A percentile compares a stretch with the other conserved stretches of the same genome.
Evolutionary conservation across 2,797 vertebrate species (phyloP).

Genomic region (Crypturellus tataupa): DNA sequence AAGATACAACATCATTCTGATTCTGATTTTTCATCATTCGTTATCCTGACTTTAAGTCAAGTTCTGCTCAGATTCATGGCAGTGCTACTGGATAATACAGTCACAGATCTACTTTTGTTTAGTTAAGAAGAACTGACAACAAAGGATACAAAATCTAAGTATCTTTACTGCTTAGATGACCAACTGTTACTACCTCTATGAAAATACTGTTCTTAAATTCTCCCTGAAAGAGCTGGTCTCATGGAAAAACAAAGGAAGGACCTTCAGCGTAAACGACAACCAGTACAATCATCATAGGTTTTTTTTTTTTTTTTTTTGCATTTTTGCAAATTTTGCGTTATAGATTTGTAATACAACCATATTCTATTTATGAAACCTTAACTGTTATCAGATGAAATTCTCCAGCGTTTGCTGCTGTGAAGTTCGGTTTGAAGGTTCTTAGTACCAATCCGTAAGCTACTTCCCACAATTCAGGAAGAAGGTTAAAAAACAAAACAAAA

Average conservation of each 20-base stretch:
- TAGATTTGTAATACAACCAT: not conserved
- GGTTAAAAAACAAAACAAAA: not conserved
- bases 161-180: not conserved
- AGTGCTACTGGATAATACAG: not conserved
- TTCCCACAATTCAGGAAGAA: not conserved
- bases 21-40: not conserved
- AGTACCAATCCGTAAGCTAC: not conserved
- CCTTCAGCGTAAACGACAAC: not conserved
- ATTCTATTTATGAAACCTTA: not conserved
- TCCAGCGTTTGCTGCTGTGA: not conserved
- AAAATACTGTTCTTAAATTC: not conserved
- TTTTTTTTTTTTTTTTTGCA: not conserved
- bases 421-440: not conserved
- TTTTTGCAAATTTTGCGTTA: too few relatives aligned
- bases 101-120: not conserved
- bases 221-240: not conserved
- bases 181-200: accelerated
- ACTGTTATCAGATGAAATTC: not conserved
- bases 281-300: not conserved
- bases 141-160: not conserved
- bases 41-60: not conserved
- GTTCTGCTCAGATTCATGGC: not conserved
- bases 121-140: not conserved
- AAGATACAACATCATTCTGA: not conserved
- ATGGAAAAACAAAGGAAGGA: not conserved